Evolutionary conservation across 1,140 invertebrate genomes (phyloP), one percentile per base, ranked within the genome.

Genomic region (Brachionus sp.): DNA sequence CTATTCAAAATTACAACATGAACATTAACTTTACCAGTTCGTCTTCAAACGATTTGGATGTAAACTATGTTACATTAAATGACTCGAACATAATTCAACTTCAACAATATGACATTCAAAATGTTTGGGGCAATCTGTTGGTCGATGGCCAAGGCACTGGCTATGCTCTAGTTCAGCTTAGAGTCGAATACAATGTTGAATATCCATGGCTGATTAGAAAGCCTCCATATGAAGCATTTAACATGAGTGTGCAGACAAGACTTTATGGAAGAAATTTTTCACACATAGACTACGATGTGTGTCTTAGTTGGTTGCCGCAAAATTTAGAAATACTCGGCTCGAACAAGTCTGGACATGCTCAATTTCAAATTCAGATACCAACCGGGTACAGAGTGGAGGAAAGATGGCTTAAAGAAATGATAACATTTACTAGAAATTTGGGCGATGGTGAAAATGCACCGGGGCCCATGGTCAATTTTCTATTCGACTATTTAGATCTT

Each of bases 221-320:
- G 19, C 82, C 82, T 1, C 37, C 82, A 5, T 70, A 50, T 39
- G 90, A 90, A 53, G 91, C 95, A 4, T 96, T 96, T 87, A 91
- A 92, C 80, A 89, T 95, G 73, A 86, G 90, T 53, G 92, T 93
- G 0, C 91, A 91, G 84, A 92, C 93, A 16, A 90, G 92, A 85
- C 95, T 93, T 88, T 91, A 93, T 86, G 95, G 95, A 62, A 92
- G 95, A 86, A 98, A 98, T 91, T 93, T 94, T 90, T 97, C 95
- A 86, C 94, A 95, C 85, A 94, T 98, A 84, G 84, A 84, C 35
- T 77, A 75, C 37, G 23, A 70, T 33, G 42, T 70, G 77, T 25
- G 46, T 77, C 84, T 84, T 66, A 87, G 87, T 50, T 89, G 88
- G 87, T 57, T 66, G 37, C 42, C 57, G 16, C 35, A 84, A 6